Percentiles rank a stretch among this genome's conserved stretches.
phyloP scores from a whole-genome alignment of 2,888 invertebrate species.

The Leptopilina drosophilae region DNA sequence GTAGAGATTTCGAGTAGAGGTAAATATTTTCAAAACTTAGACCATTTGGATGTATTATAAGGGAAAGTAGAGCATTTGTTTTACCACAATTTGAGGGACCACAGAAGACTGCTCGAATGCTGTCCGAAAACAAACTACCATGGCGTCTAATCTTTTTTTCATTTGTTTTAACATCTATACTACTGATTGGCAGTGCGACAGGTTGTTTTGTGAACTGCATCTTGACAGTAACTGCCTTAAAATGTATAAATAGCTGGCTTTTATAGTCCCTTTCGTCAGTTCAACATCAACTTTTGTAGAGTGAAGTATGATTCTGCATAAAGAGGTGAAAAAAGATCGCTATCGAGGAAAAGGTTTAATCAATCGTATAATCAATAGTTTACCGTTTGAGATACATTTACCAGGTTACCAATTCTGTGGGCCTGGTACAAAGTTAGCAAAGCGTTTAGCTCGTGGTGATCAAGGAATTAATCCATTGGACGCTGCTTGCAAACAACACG shows the following conservation, averaged over 20 bases:
- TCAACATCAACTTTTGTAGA: neutral
- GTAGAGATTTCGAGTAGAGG: conserved; percentile 59
- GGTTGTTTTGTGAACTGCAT: too few species aligned
- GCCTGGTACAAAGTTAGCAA: neutral
- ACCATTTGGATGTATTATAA: conserved; percentile 62
- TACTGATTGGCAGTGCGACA: too few species aligned
- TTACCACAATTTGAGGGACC: conserved; percentile 73
- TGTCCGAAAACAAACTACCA: too few species aligned
- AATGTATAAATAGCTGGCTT: too few species aligned
- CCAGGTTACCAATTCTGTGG: too few species aligned
- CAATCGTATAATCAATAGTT: neutral
- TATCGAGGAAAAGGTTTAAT: neutral
- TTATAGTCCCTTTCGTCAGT: neutral
- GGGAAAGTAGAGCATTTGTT: conserved; percentile 67
- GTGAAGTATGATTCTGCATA: neutral
- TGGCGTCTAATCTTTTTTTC: too few species aligned
- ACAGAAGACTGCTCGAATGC: conserved; percentile 57
- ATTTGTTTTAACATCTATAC: too few species aligned
- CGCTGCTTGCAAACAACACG: conserved; percentile 13
- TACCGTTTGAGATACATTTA: neutral
- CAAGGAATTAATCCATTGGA: conserved; percentile 20
- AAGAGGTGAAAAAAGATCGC: neutral
- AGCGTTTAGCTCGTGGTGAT: neutral
- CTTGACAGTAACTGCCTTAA: too few species aligned
- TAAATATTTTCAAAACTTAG: too few species aligned